These are phyloP conservation scores for Anarrhichthys ocellatus DNA, from an alignment of 2,113 vertebrate species.

Conservation along the genomic window DNA sequence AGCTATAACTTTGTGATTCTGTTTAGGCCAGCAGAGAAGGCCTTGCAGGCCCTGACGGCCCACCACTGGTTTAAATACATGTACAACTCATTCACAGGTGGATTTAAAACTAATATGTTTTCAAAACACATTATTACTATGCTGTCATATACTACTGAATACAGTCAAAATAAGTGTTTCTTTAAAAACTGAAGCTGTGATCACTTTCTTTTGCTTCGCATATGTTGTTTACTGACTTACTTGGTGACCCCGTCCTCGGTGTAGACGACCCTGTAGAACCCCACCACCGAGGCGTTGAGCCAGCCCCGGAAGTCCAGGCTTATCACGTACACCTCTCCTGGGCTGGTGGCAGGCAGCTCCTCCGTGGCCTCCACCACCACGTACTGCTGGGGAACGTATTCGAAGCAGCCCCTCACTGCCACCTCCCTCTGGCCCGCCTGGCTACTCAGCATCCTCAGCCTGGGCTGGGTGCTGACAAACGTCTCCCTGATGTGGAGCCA, in stretches of 20 bases:
- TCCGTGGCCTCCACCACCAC: constrained; percentile 87
- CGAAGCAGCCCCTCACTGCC: constrained; percentile 86
- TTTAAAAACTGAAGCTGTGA: neutral
- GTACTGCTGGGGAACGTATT: constrained; percentile 87
- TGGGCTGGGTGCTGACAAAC: constrained; percentile 83
- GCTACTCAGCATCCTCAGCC: constrained; percentile 60
- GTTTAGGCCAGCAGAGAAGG: no score
- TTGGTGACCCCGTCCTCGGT: constrained; percentile 82
- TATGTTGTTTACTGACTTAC: constrained; percentile 80
- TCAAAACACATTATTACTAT: no score
- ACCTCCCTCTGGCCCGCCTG: constrained; percentile 52
- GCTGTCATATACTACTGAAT: neutral
- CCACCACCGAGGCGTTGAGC: constrained; percentile 93
- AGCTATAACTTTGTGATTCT: no score
- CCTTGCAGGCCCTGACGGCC: no score
- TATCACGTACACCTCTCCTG: constrained; percentile 81
- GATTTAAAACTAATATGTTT: neutral
- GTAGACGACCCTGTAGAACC: constrained; percentile 95
- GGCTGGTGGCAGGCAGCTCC: constrained; percentile 54
- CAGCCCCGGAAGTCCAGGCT: constrained; percentile 91
- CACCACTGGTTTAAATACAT: neutral
- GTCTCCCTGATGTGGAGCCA: constrained; percentile 95
- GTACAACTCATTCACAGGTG: neutral
- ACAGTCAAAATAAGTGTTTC: neutral
- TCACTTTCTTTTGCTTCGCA: neutral